A percentile compares a stretch with the other conserved stretches of the same genome.
Conservation (phyloP, 2,888 invertebrate genomes). For the Pterobdella sp. region DNA sequence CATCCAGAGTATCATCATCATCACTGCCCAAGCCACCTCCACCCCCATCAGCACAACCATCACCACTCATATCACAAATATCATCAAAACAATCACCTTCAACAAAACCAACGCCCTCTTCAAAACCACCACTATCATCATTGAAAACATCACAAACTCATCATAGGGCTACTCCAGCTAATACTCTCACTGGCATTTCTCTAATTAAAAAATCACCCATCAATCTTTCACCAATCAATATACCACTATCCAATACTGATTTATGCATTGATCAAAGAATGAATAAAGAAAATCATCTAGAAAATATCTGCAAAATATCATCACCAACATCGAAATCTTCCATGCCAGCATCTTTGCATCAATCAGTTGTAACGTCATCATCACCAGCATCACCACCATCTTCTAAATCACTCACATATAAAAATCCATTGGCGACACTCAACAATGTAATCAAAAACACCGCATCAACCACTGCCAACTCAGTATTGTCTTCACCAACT, state of each 20-base stretch:
- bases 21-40: slow-evolving; percentile 3
- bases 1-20: neutral
- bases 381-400: neutral
- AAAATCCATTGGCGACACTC: no score
- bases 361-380: neutral
- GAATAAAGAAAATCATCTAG: neutral
- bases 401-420: neutral
- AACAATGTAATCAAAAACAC: neutral
- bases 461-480: neutral
- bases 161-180: neutral
- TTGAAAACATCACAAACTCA: no score
- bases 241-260: neutral
- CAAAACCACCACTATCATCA: neutral
- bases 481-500: neutral
- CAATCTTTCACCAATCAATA: neutral
- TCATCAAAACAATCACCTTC: neutral
- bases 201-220: slow-evolving; percentile 4
- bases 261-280: neutral
- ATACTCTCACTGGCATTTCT: neutral
- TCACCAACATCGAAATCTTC: neutral
- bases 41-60: neutral
- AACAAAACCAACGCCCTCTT: neutral
- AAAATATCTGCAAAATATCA: no score
- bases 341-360: neutral
- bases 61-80: no score